Percentiles rank a stretch among this genome's conserved stretches.
Evolutionary conservation across 2,797 vertebrate genomes (phyloP).

Genomic region (Channa striata): DNA sequence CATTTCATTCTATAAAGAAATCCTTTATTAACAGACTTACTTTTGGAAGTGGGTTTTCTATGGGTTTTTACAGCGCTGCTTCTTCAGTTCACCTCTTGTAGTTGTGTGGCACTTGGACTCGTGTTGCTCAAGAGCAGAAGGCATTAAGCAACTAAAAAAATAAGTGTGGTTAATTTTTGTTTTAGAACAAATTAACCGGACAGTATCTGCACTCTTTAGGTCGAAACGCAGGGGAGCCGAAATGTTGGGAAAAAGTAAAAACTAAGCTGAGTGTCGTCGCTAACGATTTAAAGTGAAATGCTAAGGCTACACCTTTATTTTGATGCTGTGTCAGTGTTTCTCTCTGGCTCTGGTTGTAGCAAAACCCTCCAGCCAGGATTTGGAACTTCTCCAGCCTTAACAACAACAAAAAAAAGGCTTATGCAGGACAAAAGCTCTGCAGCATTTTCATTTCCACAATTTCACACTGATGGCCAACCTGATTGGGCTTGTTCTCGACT

Average conservation of each 20-base stretch:
- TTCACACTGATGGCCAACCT: conserved; percentile 54
- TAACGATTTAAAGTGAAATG: conserved; percentile 52
- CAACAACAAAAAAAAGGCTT: conserved; percentile 11
- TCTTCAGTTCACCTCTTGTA: conserved; percentile 47
- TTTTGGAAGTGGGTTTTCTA: conserved; percentile 67
- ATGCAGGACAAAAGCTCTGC: conserved; percentile 49
- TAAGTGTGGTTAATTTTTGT: conserved; percentile 30
- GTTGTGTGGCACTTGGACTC: conserved; percentile 31
- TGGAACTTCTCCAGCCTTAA: conserved; percentile 32
- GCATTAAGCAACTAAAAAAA: conserved; percentile 17
- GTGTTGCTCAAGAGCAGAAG: conserved; percentile 21
- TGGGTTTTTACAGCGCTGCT: conserved; percentile 66
- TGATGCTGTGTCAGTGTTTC: conserved; percentile 49
- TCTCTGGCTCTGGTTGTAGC: conserved; percentile 45
- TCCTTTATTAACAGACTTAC: conserved; percentile 47
- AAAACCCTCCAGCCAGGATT: conserved; percentile 47
- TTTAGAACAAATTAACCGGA: conserved; percentile 40
- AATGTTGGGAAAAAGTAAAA: conserved; percentile 41
- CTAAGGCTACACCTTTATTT: conserved; percentile 47
- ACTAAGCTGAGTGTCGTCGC: conserved; percentile 45
- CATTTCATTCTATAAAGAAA: conserved; percentile 18
- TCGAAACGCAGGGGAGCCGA: conserved; percentile 67
- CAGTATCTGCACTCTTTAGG: conserved; percentile 47
- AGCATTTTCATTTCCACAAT: conserved; percentile 56
- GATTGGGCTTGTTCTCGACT: conserved; percentile 46